These are phyloP conservation scores for Stenopsyche tienmushanensis DNA, from an alignment of 1,140 invertebrate genomes.

Conservation along the genomic window DNA sequence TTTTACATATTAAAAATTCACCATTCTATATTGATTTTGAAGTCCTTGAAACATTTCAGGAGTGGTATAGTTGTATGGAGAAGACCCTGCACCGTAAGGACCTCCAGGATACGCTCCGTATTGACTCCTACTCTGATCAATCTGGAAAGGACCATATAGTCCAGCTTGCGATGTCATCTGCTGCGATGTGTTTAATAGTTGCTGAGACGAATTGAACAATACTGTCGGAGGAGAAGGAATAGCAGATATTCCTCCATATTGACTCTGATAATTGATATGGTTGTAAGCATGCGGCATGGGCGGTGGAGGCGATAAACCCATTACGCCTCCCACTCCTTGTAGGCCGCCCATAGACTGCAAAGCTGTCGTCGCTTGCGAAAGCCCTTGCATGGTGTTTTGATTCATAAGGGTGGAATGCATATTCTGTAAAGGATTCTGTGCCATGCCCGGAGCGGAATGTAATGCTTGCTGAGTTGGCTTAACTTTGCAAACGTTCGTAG, in stretches of 20 bases:
- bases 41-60: constrained; percentile 81
- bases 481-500: constrained; percentile 54
- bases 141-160: constrained; percentile 56
- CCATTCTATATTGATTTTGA: constrained; percentile 72
- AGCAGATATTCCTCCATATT: constrained; percentile 75
- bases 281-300: constrained; percentile 53
- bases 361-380: constrained; percentile 32
- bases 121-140: constrained; percentile 53
- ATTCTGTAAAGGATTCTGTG: constrained; percentile 34
- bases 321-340: constrained; percentile 37
- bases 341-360: constrained; percentile 36
- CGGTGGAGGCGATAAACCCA: constrained; percentile 60
- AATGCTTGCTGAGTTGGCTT: constrained; percentile 52
- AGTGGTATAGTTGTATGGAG: constrained; percentile 58
- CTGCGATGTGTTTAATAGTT: constrained; percentile 65
- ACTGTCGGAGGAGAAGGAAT: constrained; percentile 80
- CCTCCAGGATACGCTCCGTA: constrained; percentile 54
- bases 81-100: constrained; percentile 54
- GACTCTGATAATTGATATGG: constrained; percentile 55
- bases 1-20: constrained; percentile 47
- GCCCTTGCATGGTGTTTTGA: constrained; percentile 33
- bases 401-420: constrained; percentile 41
- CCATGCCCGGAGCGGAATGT: constrained; percentile 31
- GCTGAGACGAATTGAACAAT: constrained; percentile 74
- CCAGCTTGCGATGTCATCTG: constrained; percentile 74